Percentiles rank a stretch among this genome's conserved stretches.
These are phyloP conservation scores for Tragelaphus buxtoni DNA, from an alignment of 2,113 vertebrate genomes.

Conservation along the genomic window DNA sequence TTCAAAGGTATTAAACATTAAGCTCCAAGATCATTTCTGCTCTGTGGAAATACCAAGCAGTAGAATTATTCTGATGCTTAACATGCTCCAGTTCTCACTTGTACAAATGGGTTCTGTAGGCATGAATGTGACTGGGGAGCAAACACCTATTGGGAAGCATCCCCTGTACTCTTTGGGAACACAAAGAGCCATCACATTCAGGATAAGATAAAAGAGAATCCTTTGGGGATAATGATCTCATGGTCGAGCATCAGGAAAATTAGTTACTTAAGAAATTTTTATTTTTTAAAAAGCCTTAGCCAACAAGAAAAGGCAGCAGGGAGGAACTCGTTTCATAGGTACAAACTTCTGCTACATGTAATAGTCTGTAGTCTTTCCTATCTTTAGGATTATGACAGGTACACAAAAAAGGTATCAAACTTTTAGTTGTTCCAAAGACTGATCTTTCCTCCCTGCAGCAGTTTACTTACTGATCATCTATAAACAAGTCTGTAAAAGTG, in stretches of 20 bases:
- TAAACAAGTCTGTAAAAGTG: background rate
- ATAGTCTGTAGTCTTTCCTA: background rate
- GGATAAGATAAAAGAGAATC: conserved; percentile 32
- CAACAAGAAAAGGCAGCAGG: background rate
- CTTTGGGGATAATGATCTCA: background rate
- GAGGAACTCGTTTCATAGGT: background rate
- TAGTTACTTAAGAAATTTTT: background rate
- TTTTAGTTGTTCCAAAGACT: background rate
- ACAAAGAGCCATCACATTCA: conserved; percentile 23
- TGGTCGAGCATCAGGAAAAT: conserved; percentile 44
- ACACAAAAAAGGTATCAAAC: background rate
- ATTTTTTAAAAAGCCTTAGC: background rate
- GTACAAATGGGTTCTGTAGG: conserved; percentile 56
- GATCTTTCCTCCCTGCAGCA: background rate
- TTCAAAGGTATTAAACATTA: conserved; percentile 63
- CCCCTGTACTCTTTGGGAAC: background rate
- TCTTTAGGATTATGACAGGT: background rate
- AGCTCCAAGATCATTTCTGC: conserved; percentile 9
- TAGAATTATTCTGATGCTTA: conserved; percentile 56
- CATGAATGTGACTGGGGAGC: conserved; percentile 54
- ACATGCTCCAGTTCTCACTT: background rate
- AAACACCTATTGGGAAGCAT: conserved; percentile 61
- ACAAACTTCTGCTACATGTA: background rate
- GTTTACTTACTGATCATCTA: background rate
- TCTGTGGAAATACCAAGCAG: conserved; percentile 44